Base-by-base conservation (phyloP, 2,888 invertebrate species). In the Stenodema calcarata region DNA sequence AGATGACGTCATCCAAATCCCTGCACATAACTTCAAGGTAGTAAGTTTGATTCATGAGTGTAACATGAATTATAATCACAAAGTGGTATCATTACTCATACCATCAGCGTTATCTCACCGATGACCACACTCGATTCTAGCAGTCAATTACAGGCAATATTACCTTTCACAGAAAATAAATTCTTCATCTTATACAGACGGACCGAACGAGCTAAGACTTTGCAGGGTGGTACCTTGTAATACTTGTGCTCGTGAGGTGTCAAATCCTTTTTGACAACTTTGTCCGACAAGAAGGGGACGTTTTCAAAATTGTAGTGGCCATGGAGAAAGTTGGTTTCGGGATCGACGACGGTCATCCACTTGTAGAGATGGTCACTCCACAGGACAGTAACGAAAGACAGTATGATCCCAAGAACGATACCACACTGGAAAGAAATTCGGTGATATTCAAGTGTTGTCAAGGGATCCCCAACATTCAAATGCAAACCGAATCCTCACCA, bases 281-380 rank as follows among this genome's bases (percentile, higher is more conserved):
- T 81, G 28, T 86, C 86, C n/a, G 86, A 86, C 27, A 86, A 42
- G 14, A 86, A 86, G n/a, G 86, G 86, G 11, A 86, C 70, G 23
- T 86, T 86, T 73, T 80, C 44, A 47, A 35, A 86, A 44, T 44
- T 73, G 50, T 86, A 86, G 50, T 81, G 1, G 23, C 86, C 86
- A 14, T 70, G 80, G 9, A 81, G 50, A 54, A 81, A 86, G 35
- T 75, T 81, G 50, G 30, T 69, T 12, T 80, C 80, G 9, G 86
- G 86, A 23, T 86, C 81, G 6, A 35, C 47, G 23, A 28, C 30
- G 16, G 44, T n/a, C 0, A 86, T 28, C 70, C 42, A 81, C 50
- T 27, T 70, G 75, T 62, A 86, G 12, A 86, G 30, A 28, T 73
- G 18, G 30, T 81, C 81, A 23, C 73, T 81, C 86, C 86, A 86